Conservation (phyloP, 2,113 vertebrate species). For the Ochotona curzoniae region DNA sequence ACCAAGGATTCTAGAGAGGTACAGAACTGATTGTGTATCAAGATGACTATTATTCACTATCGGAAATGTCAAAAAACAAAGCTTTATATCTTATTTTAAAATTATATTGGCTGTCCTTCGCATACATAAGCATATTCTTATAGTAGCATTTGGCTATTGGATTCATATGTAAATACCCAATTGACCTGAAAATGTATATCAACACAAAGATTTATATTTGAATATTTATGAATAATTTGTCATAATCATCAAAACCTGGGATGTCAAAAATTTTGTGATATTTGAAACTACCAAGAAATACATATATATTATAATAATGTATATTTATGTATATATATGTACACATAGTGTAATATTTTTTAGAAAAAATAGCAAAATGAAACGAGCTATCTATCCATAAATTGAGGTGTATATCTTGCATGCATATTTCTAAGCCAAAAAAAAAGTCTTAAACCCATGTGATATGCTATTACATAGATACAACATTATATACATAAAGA, state of each 20-base stretch:
- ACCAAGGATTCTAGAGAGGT: not conserved
- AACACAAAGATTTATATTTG: not conserved
- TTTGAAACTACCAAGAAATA: not conserved
- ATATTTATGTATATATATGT: too few relatives aligned
- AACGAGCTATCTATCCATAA: not conserved
- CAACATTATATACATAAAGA: too few relatives aligned
- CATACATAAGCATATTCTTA: not conserved
- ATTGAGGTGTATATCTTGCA: not conserved
- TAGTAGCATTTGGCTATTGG: not conserved
- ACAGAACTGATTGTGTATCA: too few relatives aligned
- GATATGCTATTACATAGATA: not conserved
- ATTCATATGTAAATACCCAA: not conserved
- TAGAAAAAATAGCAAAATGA: not conserved
- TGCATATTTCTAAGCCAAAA: not conserved
- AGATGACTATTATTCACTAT: not conserved
- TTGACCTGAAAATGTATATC: not conserved
- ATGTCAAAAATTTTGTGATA: not conserved
- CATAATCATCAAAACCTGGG: not conserved
- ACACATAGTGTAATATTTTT: not conserved
- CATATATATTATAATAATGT: too few relatives aligned
- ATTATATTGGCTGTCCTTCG: not conserved
- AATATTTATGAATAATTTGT: too few relatives aligned
- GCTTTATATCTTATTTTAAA: not conserved
- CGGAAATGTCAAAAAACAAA: not conserved
- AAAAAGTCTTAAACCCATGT: not conserved